Percentiles rank a stretch among this genome's conserved stretches.
Evolutionary conservation across 2,888 invertebrate species (phyloP).

Genomic region (Polydesmus complanatus): DNA sequence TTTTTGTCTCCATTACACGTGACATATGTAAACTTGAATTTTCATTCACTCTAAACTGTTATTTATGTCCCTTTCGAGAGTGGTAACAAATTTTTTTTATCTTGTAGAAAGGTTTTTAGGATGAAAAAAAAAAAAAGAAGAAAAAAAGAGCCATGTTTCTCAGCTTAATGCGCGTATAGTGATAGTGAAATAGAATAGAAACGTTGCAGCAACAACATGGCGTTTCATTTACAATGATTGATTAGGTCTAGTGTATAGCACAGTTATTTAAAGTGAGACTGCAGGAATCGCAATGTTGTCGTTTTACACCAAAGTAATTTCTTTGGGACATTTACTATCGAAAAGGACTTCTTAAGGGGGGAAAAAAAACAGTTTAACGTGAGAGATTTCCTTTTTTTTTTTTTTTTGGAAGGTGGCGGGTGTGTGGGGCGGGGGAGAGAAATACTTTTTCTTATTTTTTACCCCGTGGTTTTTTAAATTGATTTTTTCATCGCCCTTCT

Average conservation of each 20-base stretch:
- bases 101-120: neutral
- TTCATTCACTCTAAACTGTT: neutral
- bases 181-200: neutral
- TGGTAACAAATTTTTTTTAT: neutral
- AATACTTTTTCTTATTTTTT: too few species aligned
- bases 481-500: too few species aligned
- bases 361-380: too few species aligned
- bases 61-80: neutral
- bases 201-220: neutral
- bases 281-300: neutral
- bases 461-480: too few species aligned
- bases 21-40: neutral
- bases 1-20: neutral
- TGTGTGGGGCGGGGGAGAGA: too few species aligned
- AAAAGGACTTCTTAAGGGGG: too few species aligned
- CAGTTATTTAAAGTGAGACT: neutral
- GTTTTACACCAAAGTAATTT: neutral
- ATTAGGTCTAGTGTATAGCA: neutral
- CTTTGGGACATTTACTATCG: neutral
- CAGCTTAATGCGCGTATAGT: neutral
- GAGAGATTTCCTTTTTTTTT: too few species aligned
- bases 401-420: too few species aligned
- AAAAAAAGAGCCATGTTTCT: neutral
- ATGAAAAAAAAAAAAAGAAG: neutral
- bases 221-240: neutral